A percentile compares a stretch with the other conserved stretches of the same genome.
Evolutionary conservation across 53 echinoderm and acorn worm species (phyloP).

Genomic region (Paracentrotus lividus): DNA sequence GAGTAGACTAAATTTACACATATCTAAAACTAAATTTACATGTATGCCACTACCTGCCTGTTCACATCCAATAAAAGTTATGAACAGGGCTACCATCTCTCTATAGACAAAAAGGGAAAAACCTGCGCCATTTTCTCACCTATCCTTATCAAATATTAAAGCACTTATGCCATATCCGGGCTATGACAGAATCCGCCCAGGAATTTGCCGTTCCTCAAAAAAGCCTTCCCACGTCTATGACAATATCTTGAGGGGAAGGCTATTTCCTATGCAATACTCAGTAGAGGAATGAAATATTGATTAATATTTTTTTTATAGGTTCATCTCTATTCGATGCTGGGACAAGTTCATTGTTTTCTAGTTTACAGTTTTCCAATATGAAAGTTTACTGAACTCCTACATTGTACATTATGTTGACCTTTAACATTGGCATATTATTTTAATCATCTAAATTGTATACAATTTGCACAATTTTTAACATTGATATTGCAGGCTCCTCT

Average conservation of each 20-base stretch:
- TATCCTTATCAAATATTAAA: conserved; percentile 43
- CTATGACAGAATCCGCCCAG: not conserved
- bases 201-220: not conserved
- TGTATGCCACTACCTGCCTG: too few relatives aligned
- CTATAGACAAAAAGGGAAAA: not conserved
- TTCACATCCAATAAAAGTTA: too few relatives aligned
- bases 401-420: too few relatives aligned
- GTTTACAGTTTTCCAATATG: too few relatives aligned
- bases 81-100: not conserved
- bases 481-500: too few relatives aligned
- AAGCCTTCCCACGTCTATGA: not conserved
- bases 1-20: too few relatives aligned
- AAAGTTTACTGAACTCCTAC: too few relatives aligned
- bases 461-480: too few relatives aligned
- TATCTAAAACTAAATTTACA: too few relatives aligned
- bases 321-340: not conserved
- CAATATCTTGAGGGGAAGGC: not conserved
- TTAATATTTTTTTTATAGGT: not conserved
- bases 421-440: too few relatives aligned
- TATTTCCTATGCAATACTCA: not conserved
- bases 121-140: not conserved
- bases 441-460: too few relatives aligned
- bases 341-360: not conserved
- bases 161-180: conserved; percentile 11
- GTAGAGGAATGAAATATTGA: not conserved